Evolutionary conservation across 2,113 vertebrate species (phyloP), one percentile per base, ranked within the genome.

Genomic region (Tinamus guttatus): DNA sequence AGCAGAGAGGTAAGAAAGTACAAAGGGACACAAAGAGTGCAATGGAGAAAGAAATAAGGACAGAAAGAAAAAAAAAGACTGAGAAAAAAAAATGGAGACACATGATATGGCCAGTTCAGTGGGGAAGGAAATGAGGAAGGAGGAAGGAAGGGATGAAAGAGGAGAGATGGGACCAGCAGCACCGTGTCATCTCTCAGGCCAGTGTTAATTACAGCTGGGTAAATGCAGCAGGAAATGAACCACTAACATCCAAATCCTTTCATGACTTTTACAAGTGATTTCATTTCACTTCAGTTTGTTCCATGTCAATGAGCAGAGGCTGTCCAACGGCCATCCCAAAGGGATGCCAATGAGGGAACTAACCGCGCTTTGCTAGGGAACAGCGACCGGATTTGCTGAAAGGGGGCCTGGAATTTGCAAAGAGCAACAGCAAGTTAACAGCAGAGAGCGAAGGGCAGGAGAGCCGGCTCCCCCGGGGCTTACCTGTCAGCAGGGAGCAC

Each of bases 111-210:
- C 47, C 60, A 71, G 41, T 34, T 79, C 38, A 41, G 34, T 84
- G 56, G 11, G 73, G 75, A 93, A 77, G 91, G 85, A 93, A 91
- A 94, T 38, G 54, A 89, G 77, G 81, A 95, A 92, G 70, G 54
- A 43, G 43, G n/a, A 86, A 76, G 73, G 77, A 94, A 96, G 24
- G 70, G 83, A 73, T 80, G 76, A 92, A 87, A 87, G 56, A 80
- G 63, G 51, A 58, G 25, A 49, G 84, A 8, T 24, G 93, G 81
- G 32, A 69, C 54, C 51, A 90, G 78, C 16, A 71, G 34, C 34
- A 62, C 47, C 5, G 3, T 11, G 76, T 7, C 21, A 6, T 78
- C 76, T 81, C 78, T 71, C 85, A 68, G 90, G 73, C 51, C 38
- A 0, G 4, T 14, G 64, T 54, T 94, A 94, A 95, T 43, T 75